Base-by-base conservation (phyloP, 2,888 invertebrate genomes). In the Ichneumoninae sp. region DNA sequence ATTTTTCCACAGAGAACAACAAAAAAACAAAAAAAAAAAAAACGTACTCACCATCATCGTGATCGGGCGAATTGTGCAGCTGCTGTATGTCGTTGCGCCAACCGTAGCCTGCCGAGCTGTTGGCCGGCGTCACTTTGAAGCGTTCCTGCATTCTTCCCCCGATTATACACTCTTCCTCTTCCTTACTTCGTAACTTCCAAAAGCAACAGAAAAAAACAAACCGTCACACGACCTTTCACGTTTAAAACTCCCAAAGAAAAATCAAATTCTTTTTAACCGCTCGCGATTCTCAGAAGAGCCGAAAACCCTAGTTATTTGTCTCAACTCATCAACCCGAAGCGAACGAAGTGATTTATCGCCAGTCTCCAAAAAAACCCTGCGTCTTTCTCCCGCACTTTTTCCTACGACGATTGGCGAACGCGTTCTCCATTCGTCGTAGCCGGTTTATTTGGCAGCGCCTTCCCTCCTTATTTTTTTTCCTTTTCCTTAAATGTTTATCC, bases 81-180 rank as follows among this genome's bases (percentile, higher is more conserved):
- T 86, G 82, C 26, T 76, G 75, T 52, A 85, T 44, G 33, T 83
- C 87, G 68, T 90, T 90, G 6, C 87, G 85, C 70, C 88, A 89
- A 26, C 86, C 88, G 77, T 87, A 87, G 22, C 80, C 82, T 40
- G 86, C 77, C 50, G 89, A 82, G 80, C 86, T 90, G 78, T 86
- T 90, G 54, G 92, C 89, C 88, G 91, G 92, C 82, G 92, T 92
- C 76, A 92, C 92, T 86, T 89, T 90, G 85, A 92, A 92, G 40
- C 92, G 89, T 81, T 92, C 92, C 87, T 91, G 86, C 89, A 89
- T 89, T 68, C 66, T 86, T 22, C 22, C 54, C 7, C 60, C n/a
- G 22, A 44, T 57, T 47, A 13, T 44, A 26, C 54, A 57, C 30
- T 30, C 7, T 22, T 57, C 50, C 3, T 62, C 10, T 16, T 75